Percentiles rank a stretch among this genome's conserved stretches.
phyloP scores from a whole-genome alignment of 2,797 vertebrate species.

The Echiichthys vipera region DNA sequence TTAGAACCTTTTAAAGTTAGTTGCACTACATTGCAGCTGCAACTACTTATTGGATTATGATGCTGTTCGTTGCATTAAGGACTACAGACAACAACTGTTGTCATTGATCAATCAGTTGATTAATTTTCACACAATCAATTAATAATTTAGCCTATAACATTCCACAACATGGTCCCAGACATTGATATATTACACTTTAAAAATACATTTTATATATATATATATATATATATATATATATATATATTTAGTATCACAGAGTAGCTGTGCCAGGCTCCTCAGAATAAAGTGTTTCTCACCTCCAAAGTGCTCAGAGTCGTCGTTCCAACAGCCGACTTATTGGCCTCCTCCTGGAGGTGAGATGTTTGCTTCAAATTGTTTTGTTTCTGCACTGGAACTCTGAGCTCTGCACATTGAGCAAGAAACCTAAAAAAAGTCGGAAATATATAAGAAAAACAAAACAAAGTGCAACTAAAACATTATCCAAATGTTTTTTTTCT shows the following conservation, averaged over 20 bases:
- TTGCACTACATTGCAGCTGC: neutral
- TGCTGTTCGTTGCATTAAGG: neutral
- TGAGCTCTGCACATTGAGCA: conserved; percentile 74
- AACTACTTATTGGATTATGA: neutral
- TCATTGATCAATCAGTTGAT: neutral
- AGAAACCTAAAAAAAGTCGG: conserved; percentile 74
- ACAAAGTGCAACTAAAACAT: neutral
- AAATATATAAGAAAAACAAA: neutral
- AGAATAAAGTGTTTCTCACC: conserved; percentile 56
- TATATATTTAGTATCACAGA: neutral
- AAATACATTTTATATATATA: too few species aligned
- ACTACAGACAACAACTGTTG: neutral
- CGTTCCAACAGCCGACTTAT: conserved; percentile 63
- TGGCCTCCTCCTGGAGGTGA: conserved; percentile 68
- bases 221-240: too few species aligned
- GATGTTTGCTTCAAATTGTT: conserved; percentile 34
- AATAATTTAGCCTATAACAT: neutral
- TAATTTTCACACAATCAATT: neutral
- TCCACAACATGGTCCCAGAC: too few species aligned
- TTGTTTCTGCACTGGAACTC: conserved; percentile 73
- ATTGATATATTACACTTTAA: too few species aligned
- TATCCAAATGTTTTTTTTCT: neutral
- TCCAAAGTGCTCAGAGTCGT: conserved; percentile 63
- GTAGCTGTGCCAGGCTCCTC: neutral
- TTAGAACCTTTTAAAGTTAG: neutral